Percentiles rank a stretch among this genome's conserved stretches.
phyloP scores from a whole-genome alignment of 64 coral and sea anemone species.

The Montipora efflorescens region DNA sequence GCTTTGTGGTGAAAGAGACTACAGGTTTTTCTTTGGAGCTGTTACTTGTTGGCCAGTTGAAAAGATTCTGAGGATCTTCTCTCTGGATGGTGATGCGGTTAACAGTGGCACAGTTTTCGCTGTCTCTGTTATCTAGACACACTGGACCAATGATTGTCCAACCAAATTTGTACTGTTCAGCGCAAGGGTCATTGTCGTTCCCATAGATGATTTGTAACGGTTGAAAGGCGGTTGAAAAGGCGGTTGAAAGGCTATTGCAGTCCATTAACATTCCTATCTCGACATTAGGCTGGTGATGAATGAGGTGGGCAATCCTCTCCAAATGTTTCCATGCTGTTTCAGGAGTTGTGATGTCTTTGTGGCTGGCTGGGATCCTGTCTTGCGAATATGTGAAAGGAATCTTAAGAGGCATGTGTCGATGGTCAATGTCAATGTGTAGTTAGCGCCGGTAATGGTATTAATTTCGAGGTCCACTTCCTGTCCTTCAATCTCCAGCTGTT shows the following conservation, averaged over 20 bases:
- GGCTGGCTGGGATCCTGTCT: constrained; percentile 32
- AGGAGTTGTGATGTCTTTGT: constrained; percentile 46
- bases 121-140: constrained; percentile 24
- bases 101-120: constrained; percentile 10
- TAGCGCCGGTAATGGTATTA: constrained; percentile 20
- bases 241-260: constrained; percentile 9
- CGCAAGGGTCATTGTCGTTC: constrained; percentile 39
- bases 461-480: constrained; percentile 32
- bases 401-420: constrained; percentile 38
- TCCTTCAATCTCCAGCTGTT: constrained; percentile 7
- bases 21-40: constrained; percentile 1
- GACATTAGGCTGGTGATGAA: constrained; percentile 9
- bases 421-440: constrained; percentile 18
- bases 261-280: constrained; percentile 64
- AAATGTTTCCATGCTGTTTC: constrained; percentile 46
- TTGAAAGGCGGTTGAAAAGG: constrained; percentile 5
- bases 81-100: constrained; percentile 16
- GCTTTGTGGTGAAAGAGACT: neutral
- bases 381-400: constrained; percentile 23
- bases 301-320: constrained; percentile 24
- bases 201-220: constrained; percentile 12
- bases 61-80: constrained; percentile 6
- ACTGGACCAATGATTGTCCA: constrained; percentile 63
- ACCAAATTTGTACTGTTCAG: constrained; percentile 60
- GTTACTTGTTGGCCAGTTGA: neutral